These are phyloP conservation scores for Tenualosa ilisha DNA, from an alignment of 2,797 vertebrate species.

Conservation along the genomic window DNA sequence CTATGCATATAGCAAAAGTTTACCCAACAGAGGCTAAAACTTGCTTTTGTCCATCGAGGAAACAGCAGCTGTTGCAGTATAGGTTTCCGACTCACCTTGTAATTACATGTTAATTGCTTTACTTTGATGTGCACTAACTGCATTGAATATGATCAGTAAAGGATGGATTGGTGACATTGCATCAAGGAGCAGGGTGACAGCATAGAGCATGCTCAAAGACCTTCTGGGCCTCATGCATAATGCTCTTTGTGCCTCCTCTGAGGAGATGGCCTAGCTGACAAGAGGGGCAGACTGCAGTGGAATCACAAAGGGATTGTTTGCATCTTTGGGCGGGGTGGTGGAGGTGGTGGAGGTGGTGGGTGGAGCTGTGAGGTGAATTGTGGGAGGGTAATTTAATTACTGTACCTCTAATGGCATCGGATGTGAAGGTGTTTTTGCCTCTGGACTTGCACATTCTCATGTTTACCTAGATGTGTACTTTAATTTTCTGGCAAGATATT, in stretches of 20 bases:
- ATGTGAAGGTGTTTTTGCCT: conserved; percentile 20
- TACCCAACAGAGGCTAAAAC: background rate
- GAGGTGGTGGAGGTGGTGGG: background rate
- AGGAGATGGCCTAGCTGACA: conserved; percentile 68
- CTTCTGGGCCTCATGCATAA: conserved; percentile 84
- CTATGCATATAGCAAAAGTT: conserved; percentile 1
- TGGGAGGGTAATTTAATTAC: conserved; percentile 59
- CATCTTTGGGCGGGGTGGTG: conserved; percentile 21
- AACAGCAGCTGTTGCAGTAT: background rate
- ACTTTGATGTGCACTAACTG: conserved; percentile 57
- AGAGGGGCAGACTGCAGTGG: conserved; percentile 64
- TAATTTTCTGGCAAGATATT: conserved; percentile 1
- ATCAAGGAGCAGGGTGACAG: conserved; percentile 64
- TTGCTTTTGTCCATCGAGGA: background rate
- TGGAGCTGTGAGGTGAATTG: background rate
- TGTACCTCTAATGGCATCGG: conserved; percentile 46
- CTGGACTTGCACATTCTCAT: background rate
- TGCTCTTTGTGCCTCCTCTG: conserved; percentile 78
- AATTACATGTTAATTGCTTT: conserved; percentile 35
- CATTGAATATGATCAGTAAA: conserved; percentile 59
- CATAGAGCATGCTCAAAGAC: conserved; percentile 67
- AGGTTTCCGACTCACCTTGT: background rate
- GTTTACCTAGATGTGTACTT: conserved; percentile 10
- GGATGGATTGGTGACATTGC: conserved; percentile 60
- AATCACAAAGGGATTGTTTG: conserved; percentile 67